Base-by-base conservation (phyloP, 2,113 vertebrate species). In the Dromiciops gliroides region DNA sequence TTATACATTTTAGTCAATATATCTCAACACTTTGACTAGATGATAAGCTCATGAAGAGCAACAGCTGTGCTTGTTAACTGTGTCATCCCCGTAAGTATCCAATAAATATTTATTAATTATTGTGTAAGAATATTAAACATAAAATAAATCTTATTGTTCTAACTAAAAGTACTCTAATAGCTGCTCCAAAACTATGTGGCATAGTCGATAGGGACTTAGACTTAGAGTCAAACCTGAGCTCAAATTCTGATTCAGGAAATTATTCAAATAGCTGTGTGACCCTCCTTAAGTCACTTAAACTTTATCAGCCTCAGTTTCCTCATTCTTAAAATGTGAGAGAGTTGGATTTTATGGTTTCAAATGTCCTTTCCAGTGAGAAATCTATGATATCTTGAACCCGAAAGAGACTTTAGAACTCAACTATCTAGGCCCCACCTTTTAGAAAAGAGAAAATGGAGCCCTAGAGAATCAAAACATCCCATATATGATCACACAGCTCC, bases 371-470 rank as follows among this genome's bases (percentile, higher is more conserved):
- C 56, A 60, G 9, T 11, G 10, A 12, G 31, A 31, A 31, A 31
- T 31, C 12, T 9, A 60, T 31, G 8, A 31, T 31, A 2, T 10
- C 28, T 60, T 26, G 53, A 28, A 56, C 26, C 16, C 31, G 53
- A 26, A 56, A 28, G 26, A 56, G 8, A 28, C 8, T 11, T 31
- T 60, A 28, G 26, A 31, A 60, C 28, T 60, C 12, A 31, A 31
- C 48, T 90, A 48, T 9, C 31, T 67, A 49, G 37, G 26, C 49
- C 7, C 50, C 60, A 50, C 53, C 8, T 49, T 25, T 96, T 50
- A 60, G 90, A 95, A 47, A 67, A 94, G 52, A 95, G 93, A 23
- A 93, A 92, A 88, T 12, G 0, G 48, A 97, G 93, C 26, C 25
- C 60, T 1, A 53, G 56, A 26, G 60, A 50, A 89, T 93, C 93